A percentile compares a stretch with the other conserved stretches of the same genome.
Evolutionary conservation across 64 coral and sea anemone species (phyloP).

Genomic region (Trachythela sp.): DNA sequence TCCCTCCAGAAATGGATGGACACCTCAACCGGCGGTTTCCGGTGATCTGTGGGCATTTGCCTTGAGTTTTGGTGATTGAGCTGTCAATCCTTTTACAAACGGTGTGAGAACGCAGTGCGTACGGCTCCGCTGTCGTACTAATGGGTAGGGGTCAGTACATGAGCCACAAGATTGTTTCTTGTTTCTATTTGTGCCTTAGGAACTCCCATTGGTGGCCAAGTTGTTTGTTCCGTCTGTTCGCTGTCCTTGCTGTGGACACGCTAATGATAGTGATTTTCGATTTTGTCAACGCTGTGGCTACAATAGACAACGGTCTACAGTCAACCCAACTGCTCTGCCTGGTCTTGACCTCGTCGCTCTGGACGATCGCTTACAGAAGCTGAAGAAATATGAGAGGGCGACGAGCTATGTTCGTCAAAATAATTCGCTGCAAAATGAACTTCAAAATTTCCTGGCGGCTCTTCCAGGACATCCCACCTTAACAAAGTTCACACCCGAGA

Average conservation of each 20-base stretch:
- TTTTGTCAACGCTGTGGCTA: conserved; percentile 38
- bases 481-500: not conserved
- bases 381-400: not conserved
- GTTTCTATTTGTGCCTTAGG: not conserved
- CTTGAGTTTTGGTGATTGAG: too few relatives aligned
- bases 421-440: not conserved
- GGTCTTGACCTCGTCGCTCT: not conserved
- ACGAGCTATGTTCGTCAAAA: not conserved
- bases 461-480: not conserved
- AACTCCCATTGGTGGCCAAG: not conserved
- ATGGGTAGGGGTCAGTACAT: not conserved
- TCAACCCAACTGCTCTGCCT: not conserved
- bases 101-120: too few relatives aligned
- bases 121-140: too few relatives aligned
- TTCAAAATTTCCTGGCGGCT: not conserved
- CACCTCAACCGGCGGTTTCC: too few relatives aligned
- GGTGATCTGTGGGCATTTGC: too few relatives aligned
- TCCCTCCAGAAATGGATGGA: too few relatives aligned
- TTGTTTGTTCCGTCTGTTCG: conserved; percentile 12
- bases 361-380: not conserved
- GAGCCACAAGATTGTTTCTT: not conserved
- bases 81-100: too few relatives aligned
- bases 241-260: not conserved
- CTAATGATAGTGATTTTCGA: conserved; percentile 34
- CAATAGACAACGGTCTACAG: not conserved